phyloP scores from a whole-genome alignment of 1,140 invertebrate species.

The Aricia agestis region DNA sequence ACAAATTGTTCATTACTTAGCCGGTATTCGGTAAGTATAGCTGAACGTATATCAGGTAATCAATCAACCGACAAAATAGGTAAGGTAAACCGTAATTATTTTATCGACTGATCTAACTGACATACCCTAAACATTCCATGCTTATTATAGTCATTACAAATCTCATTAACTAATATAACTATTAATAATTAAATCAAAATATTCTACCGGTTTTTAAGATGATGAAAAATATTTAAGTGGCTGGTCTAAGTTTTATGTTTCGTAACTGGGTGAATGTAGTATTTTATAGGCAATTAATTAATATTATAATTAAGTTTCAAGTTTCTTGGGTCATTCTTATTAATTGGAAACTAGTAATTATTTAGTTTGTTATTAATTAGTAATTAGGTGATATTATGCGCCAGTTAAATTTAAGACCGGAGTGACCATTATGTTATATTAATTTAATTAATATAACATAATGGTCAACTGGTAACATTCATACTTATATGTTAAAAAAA shows the following conservation, averaged over 20 bases:
- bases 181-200: not conserved
- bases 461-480: too few species aligned
- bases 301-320: constrained; percentile 2
- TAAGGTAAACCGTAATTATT: not conserved
- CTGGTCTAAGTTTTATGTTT: not conserved
- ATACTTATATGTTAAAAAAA: too few species aligned
- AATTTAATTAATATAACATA: too few species aligned
- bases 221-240: not conserved
- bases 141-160: constrained; percentile 9
- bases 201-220: constrained; percentile 29
- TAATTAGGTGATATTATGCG: too few species aligned
- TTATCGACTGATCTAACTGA: not conserved
- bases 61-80: not conserved
- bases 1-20: not conserved
- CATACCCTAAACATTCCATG: constrained; percentile 1
- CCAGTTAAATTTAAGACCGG: too few species aligned
- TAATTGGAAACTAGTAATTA: not conserved
- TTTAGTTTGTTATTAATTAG: too few species aligned
- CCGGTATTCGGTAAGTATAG: not conserved
- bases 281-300: not conserved
- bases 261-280: not conserved
- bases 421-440: too few species aligned
- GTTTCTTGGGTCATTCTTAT: not conserved
- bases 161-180: not conserved
- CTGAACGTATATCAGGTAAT: not conserved